Percentiles rank a stretch among this genome's conserved stretches.
Conservation (phyloP, 2,113 vertebrate species). For the Nyctereutes procyonoides region DNA sequence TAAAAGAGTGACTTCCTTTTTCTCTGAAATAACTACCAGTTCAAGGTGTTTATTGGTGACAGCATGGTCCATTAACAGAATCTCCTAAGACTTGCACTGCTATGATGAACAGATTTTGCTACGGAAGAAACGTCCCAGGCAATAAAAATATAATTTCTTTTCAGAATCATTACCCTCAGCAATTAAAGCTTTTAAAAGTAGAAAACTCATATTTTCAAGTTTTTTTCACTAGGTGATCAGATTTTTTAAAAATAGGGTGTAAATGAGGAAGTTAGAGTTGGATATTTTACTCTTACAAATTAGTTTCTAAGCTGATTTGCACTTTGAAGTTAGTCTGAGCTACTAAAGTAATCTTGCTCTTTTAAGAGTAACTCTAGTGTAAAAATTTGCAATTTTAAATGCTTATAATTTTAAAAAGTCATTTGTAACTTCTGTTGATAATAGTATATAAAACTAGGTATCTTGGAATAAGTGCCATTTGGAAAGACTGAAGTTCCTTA, state of each 20-base stretch:
- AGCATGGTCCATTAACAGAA: constrained; percentile 63
- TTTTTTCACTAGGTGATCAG: not conserved
- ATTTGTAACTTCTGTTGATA: not conserved
- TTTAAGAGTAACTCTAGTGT: not conserved
- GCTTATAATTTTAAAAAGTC: not conserved
- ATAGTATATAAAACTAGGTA: not conserved
- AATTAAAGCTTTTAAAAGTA: constrained; percentile 64
- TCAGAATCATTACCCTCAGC: constrained; percentile 61
- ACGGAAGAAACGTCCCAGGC: not conserved
- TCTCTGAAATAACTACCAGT: constrained; percentile 57
- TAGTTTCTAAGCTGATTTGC: not conserved
- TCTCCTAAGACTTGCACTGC: constrained; percentile 43
- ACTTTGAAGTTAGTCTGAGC: not conserved
- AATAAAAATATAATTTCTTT: constrained; percentile 65
- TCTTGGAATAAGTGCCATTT: not conserved
- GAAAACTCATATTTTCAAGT: constrained; percentile 37
- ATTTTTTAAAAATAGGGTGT: not conserved
- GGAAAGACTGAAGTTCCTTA: not conserved
- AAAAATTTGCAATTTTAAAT: not conserved
- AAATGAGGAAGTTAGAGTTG: not conserved
- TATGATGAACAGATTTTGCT: constrained; percentile 49
- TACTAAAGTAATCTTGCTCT: not conserved
- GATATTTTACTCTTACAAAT: not conserved
- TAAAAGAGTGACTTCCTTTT: constrained; percentile 62
- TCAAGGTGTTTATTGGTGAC: constrained; percentile 72